A percentile compares a stretch with the other conserved stretches of the same genome.
phyloP scores from a whole-genome alignment of 2,888 invertebrate species.

The Aphodius granarius region DNA sequence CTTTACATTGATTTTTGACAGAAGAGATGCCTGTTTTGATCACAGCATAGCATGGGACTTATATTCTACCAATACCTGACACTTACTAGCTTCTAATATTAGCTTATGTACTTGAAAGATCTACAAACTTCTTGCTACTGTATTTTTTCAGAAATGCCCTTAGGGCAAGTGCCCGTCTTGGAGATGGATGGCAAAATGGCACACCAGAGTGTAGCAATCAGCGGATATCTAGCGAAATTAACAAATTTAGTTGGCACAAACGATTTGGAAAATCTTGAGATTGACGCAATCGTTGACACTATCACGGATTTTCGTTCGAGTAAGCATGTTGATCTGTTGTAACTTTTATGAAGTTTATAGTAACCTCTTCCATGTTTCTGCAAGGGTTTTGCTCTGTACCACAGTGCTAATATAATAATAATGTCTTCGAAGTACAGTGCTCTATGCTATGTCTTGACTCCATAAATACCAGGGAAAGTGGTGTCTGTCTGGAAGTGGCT shows the following conservation, averaged over 20 bases:
- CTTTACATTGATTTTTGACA: too few relatives aligned
- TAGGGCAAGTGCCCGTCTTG: conserved; percentile 65
- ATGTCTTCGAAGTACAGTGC: conserved; percentile 52
- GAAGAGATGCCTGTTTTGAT: too few relatives aligned
- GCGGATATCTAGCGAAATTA: conserved; percentile 65
- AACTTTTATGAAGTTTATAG: not conserved
- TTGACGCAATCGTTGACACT: conserved; percentile 65
- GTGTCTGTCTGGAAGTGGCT: too few relatives aligned
- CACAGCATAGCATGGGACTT: too few relatives aligned
- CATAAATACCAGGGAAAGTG: too few relatives aligned
- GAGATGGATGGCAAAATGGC: conserved; percentile 66
- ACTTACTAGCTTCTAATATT: too few relatives aligned
- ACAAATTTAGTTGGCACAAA: conserved; percentile 61
- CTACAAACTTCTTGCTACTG: too few relatives aligned
- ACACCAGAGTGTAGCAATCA: conserved; percentile 63
- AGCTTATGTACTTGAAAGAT: too few relatives aligned
- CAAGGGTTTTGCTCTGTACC: too few relatives aligned
- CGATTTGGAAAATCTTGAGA: conserved; percentile 63
- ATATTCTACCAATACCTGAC: too few relatives aligned
- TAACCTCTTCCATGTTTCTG: not conserved
- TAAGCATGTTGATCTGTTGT: conserved; percentile 22
- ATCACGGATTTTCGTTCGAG: conserved; percentile 57
- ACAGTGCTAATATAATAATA: too few relatives aligned
- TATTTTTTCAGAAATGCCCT: conserved; percentile 55
- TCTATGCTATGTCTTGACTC: conserved; percentile 60